Conservation (phyloP, 2,888 invertebrate genomes). For the Mesorhabditis spiculigera region DNA sequence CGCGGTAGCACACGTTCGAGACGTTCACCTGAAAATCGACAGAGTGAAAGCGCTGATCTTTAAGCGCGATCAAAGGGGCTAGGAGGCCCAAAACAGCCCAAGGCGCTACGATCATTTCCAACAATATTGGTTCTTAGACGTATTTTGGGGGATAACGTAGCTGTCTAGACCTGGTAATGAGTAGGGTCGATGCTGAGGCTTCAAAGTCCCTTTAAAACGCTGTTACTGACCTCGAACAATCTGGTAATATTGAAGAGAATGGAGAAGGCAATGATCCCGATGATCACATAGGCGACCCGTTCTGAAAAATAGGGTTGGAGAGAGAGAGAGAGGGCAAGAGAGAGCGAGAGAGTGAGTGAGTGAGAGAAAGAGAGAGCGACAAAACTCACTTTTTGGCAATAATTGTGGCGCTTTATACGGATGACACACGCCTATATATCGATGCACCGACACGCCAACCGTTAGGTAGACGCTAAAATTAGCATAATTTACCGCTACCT, state of each 20-base stretch:
- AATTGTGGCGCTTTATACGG: conserved; percentile 43
- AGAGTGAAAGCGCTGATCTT: not conserved
- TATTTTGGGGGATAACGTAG: no score
- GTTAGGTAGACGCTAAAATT: conserved; percentile 52
- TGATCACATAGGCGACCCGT: conserved; percentile 37
- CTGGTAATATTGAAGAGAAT: conserved; percentile 45
- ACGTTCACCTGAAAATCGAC: conserved; percentile 34
- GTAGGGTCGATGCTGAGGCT: no score
- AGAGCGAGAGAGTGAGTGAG: not conserved
- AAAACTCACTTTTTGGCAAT: conserved; percentile 19
- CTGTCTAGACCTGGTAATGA: no score
- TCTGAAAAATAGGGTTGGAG: not conserved
- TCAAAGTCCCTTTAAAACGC: not conserved
- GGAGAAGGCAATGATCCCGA: conserved; percentile 38
- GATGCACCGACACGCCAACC: conserved; percentile 51
- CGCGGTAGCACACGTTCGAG: conserved; percentile 47
- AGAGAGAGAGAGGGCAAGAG: no score
- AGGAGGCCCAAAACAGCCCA: no score
- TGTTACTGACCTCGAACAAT: conserved; percentile 43
- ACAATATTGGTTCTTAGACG: no score
- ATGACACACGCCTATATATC: conserved; percentile 52
- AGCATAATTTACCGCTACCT: not conserved
- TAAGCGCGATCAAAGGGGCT: not conserved
- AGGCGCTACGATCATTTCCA: no score
- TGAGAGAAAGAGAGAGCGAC: no score